Evolutionary conservation across 2,797 vertebrate species (phyloP).

Genomic region (Spinus olivaceus): DNA sequence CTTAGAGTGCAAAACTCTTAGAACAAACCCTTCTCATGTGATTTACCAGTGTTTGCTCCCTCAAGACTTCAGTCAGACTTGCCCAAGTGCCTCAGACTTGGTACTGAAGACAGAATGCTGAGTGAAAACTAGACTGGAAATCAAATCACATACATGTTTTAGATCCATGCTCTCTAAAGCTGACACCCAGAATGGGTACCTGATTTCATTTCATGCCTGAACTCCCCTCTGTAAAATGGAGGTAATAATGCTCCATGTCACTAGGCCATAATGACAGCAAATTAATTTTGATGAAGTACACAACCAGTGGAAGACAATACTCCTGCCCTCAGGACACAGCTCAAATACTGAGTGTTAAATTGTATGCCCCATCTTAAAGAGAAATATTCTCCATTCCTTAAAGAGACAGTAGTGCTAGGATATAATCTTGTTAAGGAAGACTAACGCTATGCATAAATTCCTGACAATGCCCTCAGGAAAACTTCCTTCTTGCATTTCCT

Average conservation of each 20-base stretch:
- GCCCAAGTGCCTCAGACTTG: neutral
- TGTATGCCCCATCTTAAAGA: neutral
- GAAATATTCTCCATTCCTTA: neutral
- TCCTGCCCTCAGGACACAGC: neutral
- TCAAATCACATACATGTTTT: neutral
- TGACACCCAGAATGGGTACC: neutral
- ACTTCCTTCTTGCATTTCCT: neutral
- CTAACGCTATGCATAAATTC: neutral
- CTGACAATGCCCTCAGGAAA: neutral
- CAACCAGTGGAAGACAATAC: neutral
- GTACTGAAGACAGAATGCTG: neutral
- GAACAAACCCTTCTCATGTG: neutral
- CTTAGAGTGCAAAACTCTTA: neutral
- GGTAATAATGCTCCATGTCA: neutral
- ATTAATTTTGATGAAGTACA: constrained; percentile 24
- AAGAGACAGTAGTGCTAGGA: neutral
- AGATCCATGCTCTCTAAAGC: neutral
- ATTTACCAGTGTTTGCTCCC: neutral
- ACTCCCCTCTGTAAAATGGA: neutral
- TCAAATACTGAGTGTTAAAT: neutral
- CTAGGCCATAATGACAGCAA: neutral
- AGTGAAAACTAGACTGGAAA: neutral
- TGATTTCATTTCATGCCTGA: constrained; percentile 5
- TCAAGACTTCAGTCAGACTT: neutral
- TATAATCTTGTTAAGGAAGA: neutral